Evolutionary conservation across 2,797 vertebrate genomes (phyloP).

Genomic region (Echiichthys vipera): DNA sequence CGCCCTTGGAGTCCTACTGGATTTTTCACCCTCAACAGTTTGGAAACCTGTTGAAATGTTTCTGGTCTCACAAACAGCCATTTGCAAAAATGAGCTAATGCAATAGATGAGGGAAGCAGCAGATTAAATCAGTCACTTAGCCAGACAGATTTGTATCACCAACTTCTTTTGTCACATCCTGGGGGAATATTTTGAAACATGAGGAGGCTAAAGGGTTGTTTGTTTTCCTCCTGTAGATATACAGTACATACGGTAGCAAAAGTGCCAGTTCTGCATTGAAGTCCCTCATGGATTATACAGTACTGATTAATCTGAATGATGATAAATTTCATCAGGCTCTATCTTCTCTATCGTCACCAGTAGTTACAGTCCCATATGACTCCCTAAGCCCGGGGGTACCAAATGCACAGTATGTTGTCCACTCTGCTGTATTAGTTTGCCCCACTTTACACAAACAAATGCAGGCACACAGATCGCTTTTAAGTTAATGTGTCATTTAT

Average conservation of each 20-base stretch:
- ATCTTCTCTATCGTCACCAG: conserved; percentile 38
- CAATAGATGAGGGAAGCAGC: neutral
- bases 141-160: neutral
- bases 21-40: conserved; percentile 15
- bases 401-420: conserved; percentile 22
- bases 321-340: conserved; percentile 28
- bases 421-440: conserved; percentile 41
- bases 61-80: neutral
- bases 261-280: conserved; percentile 26
- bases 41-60: conserved; percentile 26
- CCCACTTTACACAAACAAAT: conserved; percentile 44
- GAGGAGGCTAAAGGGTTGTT: conserved; percentile 4
- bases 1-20: neutral
- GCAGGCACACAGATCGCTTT: neutral
- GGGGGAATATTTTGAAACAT: conserved; percentile 4
- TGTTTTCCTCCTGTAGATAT: no score
- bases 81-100: neutral
- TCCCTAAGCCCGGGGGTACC: conserved; percentile 29
- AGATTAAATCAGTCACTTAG: conserved; percentile 5
- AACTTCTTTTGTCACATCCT: conserved; percentile 2
- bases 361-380: conserved; percentile 34
- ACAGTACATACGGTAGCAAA: conserved; percentile 23
- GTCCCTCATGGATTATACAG: conserved; percentile 52
- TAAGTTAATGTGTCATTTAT: conserved; percentile 29
- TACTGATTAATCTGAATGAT: conserved; percentile 58